A percentile compares a stretch with the other conserved stretches of the same genome.
Evolutionary conservation across 1,140 invertebrate genomes (phyloP).

Genomic region (Eurosta solidaginis): DNA sequence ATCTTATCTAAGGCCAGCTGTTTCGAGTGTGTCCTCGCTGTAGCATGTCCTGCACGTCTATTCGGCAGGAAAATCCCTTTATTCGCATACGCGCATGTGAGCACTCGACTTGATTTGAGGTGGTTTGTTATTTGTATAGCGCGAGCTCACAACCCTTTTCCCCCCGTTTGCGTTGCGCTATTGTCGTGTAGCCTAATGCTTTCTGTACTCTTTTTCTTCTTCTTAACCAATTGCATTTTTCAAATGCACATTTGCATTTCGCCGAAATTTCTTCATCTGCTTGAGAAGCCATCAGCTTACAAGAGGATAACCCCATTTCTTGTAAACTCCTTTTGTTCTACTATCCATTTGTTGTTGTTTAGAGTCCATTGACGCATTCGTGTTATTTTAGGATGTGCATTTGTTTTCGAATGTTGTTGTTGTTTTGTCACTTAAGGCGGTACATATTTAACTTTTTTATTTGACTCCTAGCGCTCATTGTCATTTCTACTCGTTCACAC

Average conservation of each 20-base stretch:
- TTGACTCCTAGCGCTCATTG: slow-evolving; percentile 10
- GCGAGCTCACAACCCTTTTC: neutral
- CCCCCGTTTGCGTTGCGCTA: neutral
- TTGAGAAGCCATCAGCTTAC: neutral
- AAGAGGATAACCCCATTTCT: neutral
- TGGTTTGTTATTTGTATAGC: neutral
- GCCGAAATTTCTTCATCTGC: neutral
- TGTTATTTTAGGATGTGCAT: neutral
- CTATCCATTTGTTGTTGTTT: neutral
- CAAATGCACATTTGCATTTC: slow-evolving; percentile 22
- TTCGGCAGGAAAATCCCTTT: slow-evolving; percentile 36
- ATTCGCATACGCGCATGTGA: neutral
- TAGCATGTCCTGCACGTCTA: neutral
- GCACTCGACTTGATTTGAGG: neutral
- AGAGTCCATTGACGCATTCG: neutral
- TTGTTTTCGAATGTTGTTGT: neutral
- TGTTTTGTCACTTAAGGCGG: too few species aligned
- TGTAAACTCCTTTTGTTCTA: neutral
- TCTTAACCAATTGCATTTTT: neutral
- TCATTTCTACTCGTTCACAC: slow-evolving; percentile 23
- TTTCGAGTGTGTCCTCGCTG: neutral
- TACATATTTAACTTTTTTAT: slow-evolving; percentile 18
- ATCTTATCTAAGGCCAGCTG: slow-evolving; percentile 38
- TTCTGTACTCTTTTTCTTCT: neutral
- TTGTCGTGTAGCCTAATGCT: too few species aligned